Percentiles rank a stretch among this genome's conserved stretches.
Conservation (phyloP, 2,888 invertebrate genomes). For the Glyphotaelius pellucidus region DNA sequence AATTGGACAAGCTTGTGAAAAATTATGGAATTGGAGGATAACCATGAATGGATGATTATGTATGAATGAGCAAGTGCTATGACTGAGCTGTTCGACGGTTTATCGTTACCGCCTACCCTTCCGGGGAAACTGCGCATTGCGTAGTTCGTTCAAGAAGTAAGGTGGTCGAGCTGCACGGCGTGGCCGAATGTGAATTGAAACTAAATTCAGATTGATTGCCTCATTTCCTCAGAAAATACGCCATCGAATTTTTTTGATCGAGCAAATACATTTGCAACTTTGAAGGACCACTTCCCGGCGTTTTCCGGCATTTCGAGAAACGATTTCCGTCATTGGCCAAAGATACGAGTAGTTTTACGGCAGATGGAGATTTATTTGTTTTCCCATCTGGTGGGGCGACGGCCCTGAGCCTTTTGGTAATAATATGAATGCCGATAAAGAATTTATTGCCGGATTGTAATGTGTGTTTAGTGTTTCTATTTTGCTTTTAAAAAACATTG, state of each 20-base stretch:
- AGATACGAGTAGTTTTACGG: not conserved
- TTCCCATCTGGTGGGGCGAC: not conserved
- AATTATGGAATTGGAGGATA: too few relatives aligned
- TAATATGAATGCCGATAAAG: not conserved
- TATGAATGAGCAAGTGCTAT: too few relatives aligned
- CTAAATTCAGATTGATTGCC: not conserved
- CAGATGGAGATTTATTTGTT: conserved; percentile 2
- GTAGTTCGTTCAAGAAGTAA: too few relatives aligned
- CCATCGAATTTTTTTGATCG: not conserved
- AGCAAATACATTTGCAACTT: not conserved
- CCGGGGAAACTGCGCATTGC: too few relatives aligned
- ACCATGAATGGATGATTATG: too few relatives aligned
- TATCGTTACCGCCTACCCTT: too few relatives aligned
- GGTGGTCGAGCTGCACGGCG: too few relatives aligned
- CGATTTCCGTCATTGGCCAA: not conserved
- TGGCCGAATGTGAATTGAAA: not conserved
- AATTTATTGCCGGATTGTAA: not conserved
- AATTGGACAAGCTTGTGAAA: too few relatives aligned
- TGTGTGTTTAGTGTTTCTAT: not conserved
- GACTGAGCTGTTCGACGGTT: too few relatives aligned
- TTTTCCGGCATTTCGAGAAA: not conserved
- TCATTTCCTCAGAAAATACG: not conserved
- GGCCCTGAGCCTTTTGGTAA: not conserved
- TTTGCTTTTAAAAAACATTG: too few relatives aligned
- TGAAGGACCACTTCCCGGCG: not conserved